Evolutionary conservation across 2,113 vertebrate species (phyloP).

Genomic region (Ammodramus savannarum): DNA sequence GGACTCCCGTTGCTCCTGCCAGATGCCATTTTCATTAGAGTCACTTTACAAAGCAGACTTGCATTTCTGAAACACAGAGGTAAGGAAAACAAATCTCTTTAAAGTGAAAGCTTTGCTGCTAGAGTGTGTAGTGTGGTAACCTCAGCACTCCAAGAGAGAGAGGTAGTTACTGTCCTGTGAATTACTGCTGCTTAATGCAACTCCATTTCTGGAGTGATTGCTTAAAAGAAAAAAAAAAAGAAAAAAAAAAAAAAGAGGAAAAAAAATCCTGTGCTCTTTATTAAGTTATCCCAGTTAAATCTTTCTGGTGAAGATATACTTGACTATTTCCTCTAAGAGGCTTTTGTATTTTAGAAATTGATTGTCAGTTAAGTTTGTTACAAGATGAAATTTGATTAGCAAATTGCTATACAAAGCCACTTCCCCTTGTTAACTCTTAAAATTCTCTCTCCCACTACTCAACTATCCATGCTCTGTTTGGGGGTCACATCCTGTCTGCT

Average conservation of each 20-base stretch:
- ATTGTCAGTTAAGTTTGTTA: conserved; percentile 71
- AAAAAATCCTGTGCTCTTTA: conserved; percentile 26
- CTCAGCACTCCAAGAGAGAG: conserved; percentile 13
- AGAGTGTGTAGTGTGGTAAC: conserved; percentile 37
- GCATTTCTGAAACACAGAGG: conserved; percentile 19
- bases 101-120: conserved; percentile 24
- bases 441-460: not conserved
- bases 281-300: conserved; percentile 31
- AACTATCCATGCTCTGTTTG: not conserved
- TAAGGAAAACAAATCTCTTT: conserved; percentile 18
- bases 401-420: conserved; percentile 5
- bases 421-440: not conserved
- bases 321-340: conserved; percentile 32
- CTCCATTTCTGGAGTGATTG: not conserved
- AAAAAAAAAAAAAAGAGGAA: not conserved
- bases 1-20: not conserved
- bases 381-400: conserved; percentile 11
- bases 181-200: not conserved
- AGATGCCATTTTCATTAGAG: conserved; percentile 47
- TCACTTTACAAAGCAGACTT: conserved; percentile 47
- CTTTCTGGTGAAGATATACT: conserved; percentile 45
- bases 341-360: conserved; percentile 61
- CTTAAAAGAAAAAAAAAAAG: not conserved
- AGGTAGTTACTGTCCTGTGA: conserved; percentile 46
- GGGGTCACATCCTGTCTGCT: not conserved